Base-by-base conservation (phyloP, 2,888 invertebrate species). In the Cheilosia grossa region DNA sequence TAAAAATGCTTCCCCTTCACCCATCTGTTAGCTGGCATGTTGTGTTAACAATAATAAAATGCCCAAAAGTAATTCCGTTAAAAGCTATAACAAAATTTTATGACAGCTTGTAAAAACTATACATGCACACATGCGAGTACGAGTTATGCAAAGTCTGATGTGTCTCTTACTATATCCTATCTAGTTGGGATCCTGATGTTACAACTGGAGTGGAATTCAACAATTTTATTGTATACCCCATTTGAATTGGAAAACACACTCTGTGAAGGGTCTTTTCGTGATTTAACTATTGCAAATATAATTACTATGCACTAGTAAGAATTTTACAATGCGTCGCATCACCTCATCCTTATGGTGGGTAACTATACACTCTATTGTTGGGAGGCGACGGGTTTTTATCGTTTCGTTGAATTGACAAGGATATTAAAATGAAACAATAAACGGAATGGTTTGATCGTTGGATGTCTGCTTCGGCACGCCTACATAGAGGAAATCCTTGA, bases 71-170 rank as follows among this genome's bases (percentile, higher is more conserved):
- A 86, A 86, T 86, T 86, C 86, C 86, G 63, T 86, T 86, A 86
- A 86, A 82, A 86, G 86, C 86, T 58, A 86, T 86, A 77, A 86
- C 86, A 77, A 73, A 78, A 82, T 86, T 86, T 86, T 86, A 86
- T 86, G 86, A 69, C 77, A 78, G 86, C 77, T 78, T 82, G 86
- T 86, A 82, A 86, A 77, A 82, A 70, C 82, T 72, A 70, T 53
- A 54, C 56, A 61, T n/a, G n/a, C 24, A 51, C 30, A 59, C 17
- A n/a, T 37, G 6, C 56, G 15, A 19, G 37, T 33, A 42, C 40
- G 4, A 24, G 4, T 13, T 42, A 61, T 75, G 70, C 64, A 81
- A 67, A 70, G 81, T 66, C 33, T 53, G 37, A 21, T 59, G 17
- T 24, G n/a, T 33, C n/a, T 42, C 21, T 24, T 61, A 24, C 42